Evolutionary conservation across 2,888 invertebrate species (phyloP).

Genomic region (Achlya flavicornis): DNA sequence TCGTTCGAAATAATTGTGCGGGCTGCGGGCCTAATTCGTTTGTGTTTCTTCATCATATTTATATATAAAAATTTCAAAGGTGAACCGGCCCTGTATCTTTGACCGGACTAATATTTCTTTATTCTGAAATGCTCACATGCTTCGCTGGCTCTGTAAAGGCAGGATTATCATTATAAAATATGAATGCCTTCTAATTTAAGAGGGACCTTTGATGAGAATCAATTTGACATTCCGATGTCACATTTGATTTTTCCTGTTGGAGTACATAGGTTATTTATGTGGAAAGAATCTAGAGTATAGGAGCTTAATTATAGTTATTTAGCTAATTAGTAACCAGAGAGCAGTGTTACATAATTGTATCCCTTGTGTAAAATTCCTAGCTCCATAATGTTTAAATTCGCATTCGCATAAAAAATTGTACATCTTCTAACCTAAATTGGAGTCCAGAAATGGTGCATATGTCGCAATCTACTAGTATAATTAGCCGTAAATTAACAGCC

Average conservation of each 20-base stretch:
- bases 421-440: no score
- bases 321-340: background rate
- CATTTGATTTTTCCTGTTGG: background rate
- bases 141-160: constrained; percentile 46
- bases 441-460: no score
- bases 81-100: constrained; percentile 43
- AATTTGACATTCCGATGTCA: constrained; percentile 13
- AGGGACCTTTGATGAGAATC: constrained; percentile 33
- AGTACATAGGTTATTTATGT: background rate
- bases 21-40: constrained; percentile 62
- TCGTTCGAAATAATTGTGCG: constrained; percentile 70
- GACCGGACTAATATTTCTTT: constrained; percentile 43
- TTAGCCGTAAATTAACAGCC: no score
- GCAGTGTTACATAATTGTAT: background rate
- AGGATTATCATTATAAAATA: constrained; percentile 49
- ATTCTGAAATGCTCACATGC: constrained; percentile 57
- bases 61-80: constrained; percentile 41
- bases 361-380: no score
- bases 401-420: no score
- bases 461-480: no score
- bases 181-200: constrained; percentile 47
- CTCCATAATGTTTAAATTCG: no score
- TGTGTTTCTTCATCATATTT: constrained; percentile 59
- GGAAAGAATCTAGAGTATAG: background rate
- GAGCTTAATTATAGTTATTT: background rate